Conservation (phyloP, 1,140 invertebrate species). For the Tyrophagus putrescentiae region DNA sequence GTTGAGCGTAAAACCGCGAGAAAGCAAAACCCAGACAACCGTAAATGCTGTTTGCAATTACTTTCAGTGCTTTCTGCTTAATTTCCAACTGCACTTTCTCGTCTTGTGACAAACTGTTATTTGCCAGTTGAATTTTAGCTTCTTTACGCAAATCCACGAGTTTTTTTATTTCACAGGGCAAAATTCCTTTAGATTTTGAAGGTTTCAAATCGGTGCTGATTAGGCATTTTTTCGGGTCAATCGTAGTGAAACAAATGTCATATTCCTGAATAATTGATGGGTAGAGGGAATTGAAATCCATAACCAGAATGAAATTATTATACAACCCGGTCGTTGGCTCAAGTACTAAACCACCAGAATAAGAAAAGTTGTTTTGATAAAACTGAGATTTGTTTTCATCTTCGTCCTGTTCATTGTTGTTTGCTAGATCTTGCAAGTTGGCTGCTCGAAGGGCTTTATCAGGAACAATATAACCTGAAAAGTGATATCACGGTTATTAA, state of each 20-base stretch:
- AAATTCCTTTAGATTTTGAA: conserved; percentile 49
- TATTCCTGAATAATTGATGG: conserved; percentile 99
- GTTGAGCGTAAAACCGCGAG: conserved; percentile 92
- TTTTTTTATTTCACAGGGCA: conserved; percentile 94
- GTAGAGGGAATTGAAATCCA: conserved; percentile 99
- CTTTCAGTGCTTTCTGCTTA: conserved; percentile 85
- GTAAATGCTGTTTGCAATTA: conserved; percentile 99
- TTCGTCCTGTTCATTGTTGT: conserved; percentile 22
- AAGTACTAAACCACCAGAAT: conserved; percentile 82
- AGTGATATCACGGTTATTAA: too few relatives aligned
- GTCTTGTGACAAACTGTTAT: conserved; percentile 52
- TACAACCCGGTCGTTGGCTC: conserved; percentile 95
- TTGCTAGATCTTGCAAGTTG: background rate
- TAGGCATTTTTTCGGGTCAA: too few relatives aligned
- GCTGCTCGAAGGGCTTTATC: conserved; percentile 49
- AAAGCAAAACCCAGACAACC: conserved; percentile 89
- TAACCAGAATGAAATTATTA: conserved; percentile 78
- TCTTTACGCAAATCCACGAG: conserved; percentile 70
- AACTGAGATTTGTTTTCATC: conserved; percentile 25
- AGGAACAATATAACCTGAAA: conserved; percentile 84
- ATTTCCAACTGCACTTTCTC: conserved; percentile 80
- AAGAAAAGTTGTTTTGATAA: conserved; percentile 68
- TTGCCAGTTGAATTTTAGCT: conserved; percentile 84
- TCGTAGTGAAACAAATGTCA: conserved; percentile 97
- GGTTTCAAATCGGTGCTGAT: too few relatives aligned